These are phyloP conservation scores for Heliconius charithonia DNA, from an alignment of 2,888 invertebrate species.

Conservation along the genomic window DNA sequence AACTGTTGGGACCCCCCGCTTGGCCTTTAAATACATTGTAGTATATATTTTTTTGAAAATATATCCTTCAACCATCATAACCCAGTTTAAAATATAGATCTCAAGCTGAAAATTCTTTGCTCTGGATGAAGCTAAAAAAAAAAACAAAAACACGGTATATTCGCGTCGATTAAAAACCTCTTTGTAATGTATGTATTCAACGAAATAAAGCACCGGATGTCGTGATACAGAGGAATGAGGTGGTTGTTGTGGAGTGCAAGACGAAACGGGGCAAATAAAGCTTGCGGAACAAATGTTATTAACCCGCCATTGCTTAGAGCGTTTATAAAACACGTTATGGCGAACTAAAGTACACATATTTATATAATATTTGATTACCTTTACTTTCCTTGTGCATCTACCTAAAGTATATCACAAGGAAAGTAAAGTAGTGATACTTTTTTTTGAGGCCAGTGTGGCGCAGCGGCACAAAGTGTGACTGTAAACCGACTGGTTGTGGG, in stretches of 20 bases:
- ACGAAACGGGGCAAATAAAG: conserved; percentile 57
- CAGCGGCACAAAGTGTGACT: too few species aligned
- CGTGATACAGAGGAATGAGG: conserved; percentile 66
- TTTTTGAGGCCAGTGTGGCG: too few species aligned
- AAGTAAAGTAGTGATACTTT: too few species aligned
- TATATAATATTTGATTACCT: conserved; percentile 17
- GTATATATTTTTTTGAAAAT: neutral
- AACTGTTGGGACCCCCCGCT: too few species aligned
- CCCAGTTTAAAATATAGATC: conserved; percentile 7
- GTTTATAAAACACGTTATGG: conserved; percentile 41
- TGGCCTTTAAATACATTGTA: too few species aligned
- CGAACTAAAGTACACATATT: conserved; percentile 29
- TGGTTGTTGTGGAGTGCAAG: conserved; percentile 61
- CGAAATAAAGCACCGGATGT: conserved; percentile 73
- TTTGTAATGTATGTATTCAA: conserved; percentile 45
- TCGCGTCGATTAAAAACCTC: conserved; percentile 39
- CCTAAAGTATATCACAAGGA: too few species aligned
- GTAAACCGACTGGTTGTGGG: too few species aligned
- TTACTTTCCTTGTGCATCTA: too few species aligned
- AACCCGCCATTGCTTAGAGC: conserved; percentile 48
- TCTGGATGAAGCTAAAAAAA: conserved; percentile 26
- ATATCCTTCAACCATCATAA: conserved; percentile 1
- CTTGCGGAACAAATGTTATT: conserved; percentile 69
- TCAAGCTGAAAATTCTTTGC: conserved; percentile 5
- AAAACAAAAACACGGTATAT: conserved; percentile 38